Conservation (phyloP, 2,113 vertebrate species). For the Myxocyprinus asiaticus region DNA sequence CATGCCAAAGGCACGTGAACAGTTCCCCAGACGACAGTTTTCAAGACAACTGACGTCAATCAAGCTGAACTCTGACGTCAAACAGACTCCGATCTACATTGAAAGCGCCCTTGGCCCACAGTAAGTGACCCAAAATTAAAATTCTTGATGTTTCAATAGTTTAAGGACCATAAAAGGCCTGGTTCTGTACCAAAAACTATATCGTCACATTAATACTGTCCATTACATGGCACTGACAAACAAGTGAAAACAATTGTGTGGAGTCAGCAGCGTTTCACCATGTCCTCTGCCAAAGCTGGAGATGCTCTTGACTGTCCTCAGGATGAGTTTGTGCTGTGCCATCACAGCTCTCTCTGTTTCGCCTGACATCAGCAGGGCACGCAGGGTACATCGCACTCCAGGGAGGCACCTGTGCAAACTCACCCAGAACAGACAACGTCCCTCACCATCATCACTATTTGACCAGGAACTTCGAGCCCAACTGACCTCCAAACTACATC, state of each 20-base stretch:
- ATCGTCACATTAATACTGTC: no score
- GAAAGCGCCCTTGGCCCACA: no score
- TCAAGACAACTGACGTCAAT: no score
- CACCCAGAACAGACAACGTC: conserved; percentile 26
- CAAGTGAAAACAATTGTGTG: neutral
- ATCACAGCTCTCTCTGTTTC: conserved; percentile 33
- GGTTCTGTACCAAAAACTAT: neutral
- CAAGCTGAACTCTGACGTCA: no score
- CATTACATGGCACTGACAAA: neutral
- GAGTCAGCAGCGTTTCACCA: neutral
- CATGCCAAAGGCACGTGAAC: no score
- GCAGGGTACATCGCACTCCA: conserved; percentile 43
- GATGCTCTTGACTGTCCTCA: neutral
- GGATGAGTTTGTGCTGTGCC: conserved; percentile 21
- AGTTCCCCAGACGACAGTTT: no score
- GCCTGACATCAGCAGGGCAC: conserved; percentile 51
- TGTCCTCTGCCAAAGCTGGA: conserved; percentile 4
- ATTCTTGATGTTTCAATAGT: no score
- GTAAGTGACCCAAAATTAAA: no score
- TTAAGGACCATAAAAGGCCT: no score
- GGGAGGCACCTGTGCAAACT: conserved; percentile 46
- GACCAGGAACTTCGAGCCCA: conserved; percentile 3
- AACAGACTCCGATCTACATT: no score
- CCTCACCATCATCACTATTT: neutral
- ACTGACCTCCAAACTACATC: conserved; percentile 1